Conservation (phyloP, 2,113 vertebrate genomes). For the Uropsilus gracilis region DNA sequence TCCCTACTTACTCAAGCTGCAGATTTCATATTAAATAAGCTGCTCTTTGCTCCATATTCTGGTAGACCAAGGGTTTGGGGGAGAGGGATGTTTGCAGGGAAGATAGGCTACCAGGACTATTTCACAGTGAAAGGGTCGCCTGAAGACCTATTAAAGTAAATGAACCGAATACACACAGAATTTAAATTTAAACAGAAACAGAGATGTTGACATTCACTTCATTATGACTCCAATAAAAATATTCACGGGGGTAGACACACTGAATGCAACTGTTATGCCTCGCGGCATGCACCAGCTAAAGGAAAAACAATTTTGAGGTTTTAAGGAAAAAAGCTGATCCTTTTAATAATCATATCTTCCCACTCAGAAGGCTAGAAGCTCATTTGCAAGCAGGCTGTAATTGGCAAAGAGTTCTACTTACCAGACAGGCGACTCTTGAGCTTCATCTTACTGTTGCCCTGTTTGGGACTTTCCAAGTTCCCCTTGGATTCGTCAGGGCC, state of each 20-base stretch:
- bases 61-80: not conserved
- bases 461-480: slow-evolving; percentile 87
- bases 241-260: not conserved
- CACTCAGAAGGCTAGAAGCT: not conserved
- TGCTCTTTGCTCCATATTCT: not conserved
- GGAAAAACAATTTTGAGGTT: slow-evolving; percentile 7
- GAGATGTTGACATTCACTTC: not conserved
- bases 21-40: not conserved
- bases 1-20: not conserved
- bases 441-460: slow-evolving; percentile 88
- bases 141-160: not conserved
- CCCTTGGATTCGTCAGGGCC: slow-evolving; percentile 85
- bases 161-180: not conserved
- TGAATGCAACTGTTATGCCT: not conserved
- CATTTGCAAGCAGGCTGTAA: not conserved
- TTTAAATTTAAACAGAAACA: not conserved
- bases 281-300: not conserved
- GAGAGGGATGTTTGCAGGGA: not conserved
- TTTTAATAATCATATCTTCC: not conserved
- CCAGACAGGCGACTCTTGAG: slow-evolving; percentile 93
- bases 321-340: not conserved
- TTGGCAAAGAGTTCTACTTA: slow-evolving; percentile 61
- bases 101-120: not conserved
- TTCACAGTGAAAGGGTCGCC: not conserved
- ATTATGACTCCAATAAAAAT: not conserved